Conservation (phyloP, 1,140 invertebrate species). For the Drosophila ohnishii region DNA sequence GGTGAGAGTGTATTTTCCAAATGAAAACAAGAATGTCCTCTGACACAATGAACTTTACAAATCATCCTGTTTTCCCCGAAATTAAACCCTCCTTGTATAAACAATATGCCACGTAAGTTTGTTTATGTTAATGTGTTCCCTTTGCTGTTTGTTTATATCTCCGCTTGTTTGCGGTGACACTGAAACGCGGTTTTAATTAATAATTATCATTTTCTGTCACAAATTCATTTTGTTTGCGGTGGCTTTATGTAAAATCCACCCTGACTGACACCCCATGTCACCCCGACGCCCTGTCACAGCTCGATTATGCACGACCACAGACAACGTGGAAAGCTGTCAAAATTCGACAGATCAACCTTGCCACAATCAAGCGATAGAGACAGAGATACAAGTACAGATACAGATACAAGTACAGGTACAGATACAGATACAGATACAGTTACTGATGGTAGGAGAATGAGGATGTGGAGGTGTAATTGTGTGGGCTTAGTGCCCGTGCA, state of each 20-base stretch:
- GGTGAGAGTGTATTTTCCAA: background rate
- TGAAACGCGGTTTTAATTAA: slow-evolving; percentile 73
- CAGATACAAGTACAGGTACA: background rate
- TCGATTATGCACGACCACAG: slow-evolving; percentile 36
- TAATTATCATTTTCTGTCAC: slow-evolving; percentile 60
- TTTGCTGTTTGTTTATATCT: slow-evolving; percentile 23
- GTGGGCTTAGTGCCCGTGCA: background rate
- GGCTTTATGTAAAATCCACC: slow-evolving; percentile 19
- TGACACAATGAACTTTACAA: background rate
- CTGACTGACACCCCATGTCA: background rate
- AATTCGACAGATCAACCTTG: slow-evolving; percentile 41
- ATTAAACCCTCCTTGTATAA: slow-evolving; percentile 1
- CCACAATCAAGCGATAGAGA: slow-evolving; percentile 25
- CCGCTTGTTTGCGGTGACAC: slow-evolving; percentile 49
- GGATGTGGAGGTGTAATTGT: background rate
- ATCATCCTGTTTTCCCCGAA: background rate
- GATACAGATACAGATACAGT: background rate
- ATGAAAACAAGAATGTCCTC: background rate
- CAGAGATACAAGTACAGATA: background rate
- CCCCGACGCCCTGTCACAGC: background rate
- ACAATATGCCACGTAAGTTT: slow-evolving; percentile 7
- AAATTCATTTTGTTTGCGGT: slow-evolving; percentile 45
- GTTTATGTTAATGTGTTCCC: slow-evolving; percentile 4
- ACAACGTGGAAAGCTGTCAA: slow-evolving; percentile 21
- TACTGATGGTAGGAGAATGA: too few species aligned